These are phyloP conservation scores for Drosophila leonis DNA, from an alignment of 2,888 invertebrate genomes.

Conservation along the genomic window DNA sequence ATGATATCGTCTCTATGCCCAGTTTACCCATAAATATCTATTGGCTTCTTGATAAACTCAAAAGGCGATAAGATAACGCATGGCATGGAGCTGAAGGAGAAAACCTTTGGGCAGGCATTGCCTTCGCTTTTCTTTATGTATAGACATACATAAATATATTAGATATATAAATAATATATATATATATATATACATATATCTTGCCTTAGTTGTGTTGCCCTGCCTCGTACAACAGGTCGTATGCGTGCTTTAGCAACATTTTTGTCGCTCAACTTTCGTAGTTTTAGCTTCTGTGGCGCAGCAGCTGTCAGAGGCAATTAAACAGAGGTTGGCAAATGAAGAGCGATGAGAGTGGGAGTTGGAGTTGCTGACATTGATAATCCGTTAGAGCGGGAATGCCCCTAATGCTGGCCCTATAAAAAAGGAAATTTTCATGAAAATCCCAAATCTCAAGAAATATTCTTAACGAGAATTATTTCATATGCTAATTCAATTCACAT, in stretches of 20 bases:
- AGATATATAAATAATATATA: too few species aligned
- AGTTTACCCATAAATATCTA: slow-evolving; percentile 35
- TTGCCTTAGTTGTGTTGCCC: slow-evolving; percentile 3
- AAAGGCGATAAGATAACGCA: slow-evolving; percentile 46
- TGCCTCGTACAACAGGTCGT: slow-evolving; percentile 63
- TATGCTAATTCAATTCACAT: neutral
- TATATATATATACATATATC: too few species aligned
- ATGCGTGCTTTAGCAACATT: slow-evolving; percentile 33
- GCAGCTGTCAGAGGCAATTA: slow-evolving; percentile 17
- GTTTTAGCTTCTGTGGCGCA: slow-evolving; percentile 8
- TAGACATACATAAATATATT: neutral
- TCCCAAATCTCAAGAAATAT: neutral
- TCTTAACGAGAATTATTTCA: neutral
- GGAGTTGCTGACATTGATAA: neutral
- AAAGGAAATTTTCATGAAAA: neutral
- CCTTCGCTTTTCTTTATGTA: neutral
- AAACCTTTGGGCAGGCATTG: neutral
- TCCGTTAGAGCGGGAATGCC: neutral
- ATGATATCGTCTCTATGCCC: slow-evolving; percentile 13
- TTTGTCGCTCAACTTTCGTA: neutral
- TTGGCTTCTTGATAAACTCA: slow-evolving; percentile 54
- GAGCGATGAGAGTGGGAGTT: neutral
- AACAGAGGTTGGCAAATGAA: slow-evolving; percentile 16
- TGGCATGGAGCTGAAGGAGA: neutral
- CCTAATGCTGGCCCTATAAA: neutral